Base-by-base conservation (phyloP, 2,113 vertebrate species). In the Mugil cephalus region DNA sequence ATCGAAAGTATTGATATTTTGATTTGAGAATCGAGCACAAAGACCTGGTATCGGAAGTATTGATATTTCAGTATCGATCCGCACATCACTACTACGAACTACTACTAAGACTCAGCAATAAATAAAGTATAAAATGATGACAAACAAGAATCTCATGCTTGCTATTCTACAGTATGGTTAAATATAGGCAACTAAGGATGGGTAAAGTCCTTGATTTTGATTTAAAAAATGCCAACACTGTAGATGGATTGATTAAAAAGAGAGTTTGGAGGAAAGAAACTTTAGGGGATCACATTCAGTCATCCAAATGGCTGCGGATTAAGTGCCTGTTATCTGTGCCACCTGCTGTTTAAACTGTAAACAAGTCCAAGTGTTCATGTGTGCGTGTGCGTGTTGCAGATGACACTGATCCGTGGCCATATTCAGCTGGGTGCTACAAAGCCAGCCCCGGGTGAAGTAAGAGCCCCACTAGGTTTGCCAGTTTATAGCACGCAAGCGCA, bases 261-360 rank as follows among this genome's bases (percentile, higher is more conserved):
- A 51, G 13, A 50, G 46, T 34, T 46, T 15, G 30, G 38, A 21
- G 19, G 21, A 58, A 40, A 66, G 35, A 65, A 56, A 64, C 19
- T 47, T 70, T 69, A 18, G 53, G 48, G 55, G 66, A 63, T 75
- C 36, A 35, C 56, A 54, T 66, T 82, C 74, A 79, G 48, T 56
- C 10, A 18, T 76, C 67, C 80, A 89, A 85, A 83, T 83, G 81
- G 78, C 77, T 69, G 69, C 4, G 10, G 83, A 89, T 88, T 83
- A 80, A 83, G 79, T 88, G 72, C 60, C 71, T 80, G 56, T 82
- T 86, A 86, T 92, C 85, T 79, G 55, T 82, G 65, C 85, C 83
- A 85, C 87, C 87, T 85, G 89, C 89, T 92, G 87, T 90, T 87
- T 82, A 77, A 88, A 86, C 83, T 38, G 79, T 77, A 87, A 88